Percentiles rank a stretch among this genome's conserved stretches.
These are phyloP conservation scores for Ceyx erithaca DNA, from an alignment of 2,797 vertebrate species.

Conservation along the genomic window DNA sequence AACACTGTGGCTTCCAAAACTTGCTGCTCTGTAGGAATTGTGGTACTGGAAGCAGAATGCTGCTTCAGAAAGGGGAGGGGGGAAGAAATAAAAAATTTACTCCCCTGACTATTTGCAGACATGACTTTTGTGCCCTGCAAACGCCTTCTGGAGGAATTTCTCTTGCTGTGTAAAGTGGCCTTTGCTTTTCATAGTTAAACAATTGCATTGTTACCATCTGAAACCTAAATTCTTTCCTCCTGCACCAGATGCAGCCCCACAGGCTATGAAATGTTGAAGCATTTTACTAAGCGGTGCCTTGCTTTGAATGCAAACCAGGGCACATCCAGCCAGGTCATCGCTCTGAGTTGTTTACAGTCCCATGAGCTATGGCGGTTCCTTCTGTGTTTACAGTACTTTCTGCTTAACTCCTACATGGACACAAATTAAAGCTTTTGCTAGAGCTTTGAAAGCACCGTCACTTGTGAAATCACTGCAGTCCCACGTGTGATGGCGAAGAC, in stretches of 20 bases:
- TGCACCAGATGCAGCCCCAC: conserved; percentile 60
- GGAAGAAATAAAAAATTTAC: not conserved
- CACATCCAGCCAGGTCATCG: conserved; percentile 41
- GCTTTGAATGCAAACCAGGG: conserved; percentile 44
- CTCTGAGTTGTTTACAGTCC: conserved; percentile 46
- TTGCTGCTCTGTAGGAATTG: not conserved
- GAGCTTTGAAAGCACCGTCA: not conserved
- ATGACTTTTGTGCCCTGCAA: not conserved
- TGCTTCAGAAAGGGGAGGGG: not conserved
- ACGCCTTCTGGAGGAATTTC: conserved; percentile 44
- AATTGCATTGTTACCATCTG: conserved; percentile 42
- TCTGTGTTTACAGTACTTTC: conserved; percentile 10
- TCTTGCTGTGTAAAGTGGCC: conserved; percentile 6
- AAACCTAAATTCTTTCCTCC: conserved; percentile 34
- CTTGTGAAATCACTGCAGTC: not conserved
- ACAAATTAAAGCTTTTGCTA: conserved; percentile 20
- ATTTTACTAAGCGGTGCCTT: not conserved
- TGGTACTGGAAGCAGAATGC: not conserved
- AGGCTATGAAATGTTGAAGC: conserved; percentile 45
- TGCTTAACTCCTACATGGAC: not conserved
- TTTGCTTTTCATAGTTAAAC: conserved; percentile 50
- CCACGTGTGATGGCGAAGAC: not conserved
- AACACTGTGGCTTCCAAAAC: not conserved
- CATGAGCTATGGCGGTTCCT: conserved; percentile 7
- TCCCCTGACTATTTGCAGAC: not conserved